These are phyloP conservation scores for Sisor rabdophorus DNA, from an alignment of 2,113 vertebrate genomes.

Conservation along the genomic window DNA sequence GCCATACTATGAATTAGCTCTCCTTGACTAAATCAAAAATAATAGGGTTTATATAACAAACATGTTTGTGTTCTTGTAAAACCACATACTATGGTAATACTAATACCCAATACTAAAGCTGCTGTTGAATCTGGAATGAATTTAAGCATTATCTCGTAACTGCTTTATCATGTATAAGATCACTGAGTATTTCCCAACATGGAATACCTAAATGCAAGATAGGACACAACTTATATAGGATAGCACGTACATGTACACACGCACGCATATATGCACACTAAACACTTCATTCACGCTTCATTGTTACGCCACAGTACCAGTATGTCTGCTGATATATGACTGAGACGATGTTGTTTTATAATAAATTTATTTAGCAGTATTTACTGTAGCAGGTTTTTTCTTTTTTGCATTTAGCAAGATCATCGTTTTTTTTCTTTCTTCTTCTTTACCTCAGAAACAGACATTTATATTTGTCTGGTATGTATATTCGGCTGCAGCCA, in stretches of 20 bases:
- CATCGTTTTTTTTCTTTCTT: background rate
- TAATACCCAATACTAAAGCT: too few relatives aligned
- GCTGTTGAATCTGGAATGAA: background rate
- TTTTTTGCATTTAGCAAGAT: background rate
- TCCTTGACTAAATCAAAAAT: background rate
- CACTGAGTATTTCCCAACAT: background rate
- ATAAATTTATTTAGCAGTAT: background rate
- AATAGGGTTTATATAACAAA: background rate
- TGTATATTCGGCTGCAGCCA: background rate
- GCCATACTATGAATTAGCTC: background rate
- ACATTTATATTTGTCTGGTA: background rate
- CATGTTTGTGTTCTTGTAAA: background rate
- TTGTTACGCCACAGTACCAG: too few relatives aligned
- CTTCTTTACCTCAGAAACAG: background rate
- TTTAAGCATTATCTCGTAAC: background rate
- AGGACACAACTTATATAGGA: background rate
- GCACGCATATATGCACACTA: slow-evolving; percentile 37
- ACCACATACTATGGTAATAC: background rate
- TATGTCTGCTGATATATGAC: too few relatives aligned
- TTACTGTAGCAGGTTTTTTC: background rate
- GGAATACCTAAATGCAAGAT: background rate
- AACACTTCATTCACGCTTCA: background rate
- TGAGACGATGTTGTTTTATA: too few relatives aligned
- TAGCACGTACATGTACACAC: background rate
- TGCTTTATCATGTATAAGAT: background rate